Evolutionary conservation across 2,113 vertebrate genomes (phyloP).

Genomic region (Calyptomena viridis): DNA sequence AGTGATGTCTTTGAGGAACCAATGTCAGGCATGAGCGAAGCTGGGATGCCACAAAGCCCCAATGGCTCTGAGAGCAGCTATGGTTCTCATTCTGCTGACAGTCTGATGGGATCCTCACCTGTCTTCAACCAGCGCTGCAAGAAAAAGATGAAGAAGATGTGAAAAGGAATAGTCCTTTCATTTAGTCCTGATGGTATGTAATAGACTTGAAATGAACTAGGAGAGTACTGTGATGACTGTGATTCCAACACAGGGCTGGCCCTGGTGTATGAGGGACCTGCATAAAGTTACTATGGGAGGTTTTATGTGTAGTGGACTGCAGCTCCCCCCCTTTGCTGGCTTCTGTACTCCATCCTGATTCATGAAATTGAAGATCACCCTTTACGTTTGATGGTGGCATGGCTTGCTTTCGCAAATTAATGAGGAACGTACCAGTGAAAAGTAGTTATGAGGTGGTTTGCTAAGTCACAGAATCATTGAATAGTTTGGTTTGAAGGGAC

Average conservation of each 20-base stretch:
- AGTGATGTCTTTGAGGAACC: conserved; percentile 96
- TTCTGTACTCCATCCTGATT: not conserved
- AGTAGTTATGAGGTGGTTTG: not conserved
- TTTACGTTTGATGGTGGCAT: not conserved
- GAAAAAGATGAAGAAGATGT: conserved; percentile 93
- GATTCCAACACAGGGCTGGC: not conserved
- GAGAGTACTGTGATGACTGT: not conserved
- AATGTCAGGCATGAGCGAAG: conserved; percentile 97
- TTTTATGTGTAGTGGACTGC: not conserved
- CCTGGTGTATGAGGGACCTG: not conserved
- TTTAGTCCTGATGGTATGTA: not conserved
- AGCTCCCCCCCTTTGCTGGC: not conserved
- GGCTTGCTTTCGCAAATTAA: not conserved
- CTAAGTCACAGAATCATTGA: not conserved
- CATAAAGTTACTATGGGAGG: not conserved
- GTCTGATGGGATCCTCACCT: conserved; percentile 90
- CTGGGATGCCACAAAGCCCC: conserved; percentile 88
- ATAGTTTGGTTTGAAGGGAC: not conserved
- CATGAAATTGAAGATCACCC: not conserved
- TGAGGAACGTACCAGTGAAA: rapidly evolving
- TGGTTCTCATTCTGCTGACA: conserved; percentile 91
- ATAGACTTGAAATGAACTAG: not conserved
- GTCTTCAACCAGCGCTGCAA: conserved; percentile 94
- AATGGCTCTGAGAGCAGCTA: conserved; percentile 92
- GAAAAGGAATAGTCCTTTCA: conserved; percentile 15